phyloP scores from a whole-genome alignment of 2,113 vertebrate genomes.

The Amia ocellicauda region DNA sequence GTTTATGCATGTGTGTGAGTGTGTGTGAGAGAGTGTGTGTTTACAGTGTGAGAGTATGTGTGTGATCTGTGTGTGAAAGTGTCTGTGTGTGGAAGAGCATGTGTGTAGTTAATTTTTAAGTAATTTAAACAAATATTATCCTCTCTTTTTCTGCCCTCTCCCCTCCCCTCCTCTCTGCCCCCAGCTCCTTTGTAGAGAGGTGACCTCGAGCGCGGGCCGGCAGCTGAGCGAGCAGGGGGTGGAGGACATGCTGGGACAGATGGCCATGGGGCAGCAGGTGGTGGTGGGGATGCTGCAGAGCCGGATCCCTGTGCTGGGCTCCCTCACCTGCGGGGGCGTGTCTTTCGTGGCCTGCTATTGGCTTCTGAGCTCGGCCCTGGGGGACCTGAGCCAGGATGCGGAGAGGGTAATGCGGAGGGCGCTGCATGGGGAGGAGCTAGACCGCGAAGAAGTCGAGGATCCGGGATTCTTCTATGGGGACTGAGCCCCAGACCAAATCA shows the following conservation, averaged over 20 bases:
- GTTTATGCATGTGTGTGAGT: neutral
- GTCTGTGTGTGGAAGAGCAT: too few species aligned
- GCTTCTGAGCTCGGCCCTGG: conserved; percentile 26
- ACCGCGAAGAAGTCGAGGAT: too few species aligned
- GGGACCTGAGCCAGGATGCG: conserved; percentile 32
- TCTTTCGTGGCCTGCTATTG: conserved; percentile 28
- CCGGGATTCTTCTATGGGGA: too few species aligned
- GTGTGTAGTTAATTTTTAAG: neutral
- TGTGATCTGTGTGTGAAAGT: neutral
- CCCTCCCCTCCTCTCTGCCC: neutral
- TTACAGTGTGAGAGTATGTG: neutral
- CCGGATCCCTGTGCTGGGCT: conserved; percentile 28
- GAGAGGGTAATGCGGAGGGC: too few species aligned
- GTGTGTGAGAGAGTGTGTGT: neutral
- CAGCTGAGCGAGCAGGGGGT: conserved; percentile 16
- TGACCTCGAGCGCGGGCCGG: conserved; percentile 25
- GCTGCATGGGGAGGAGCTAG: too few species aligned
- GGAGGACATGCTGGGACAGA: conserved; percentile 18
- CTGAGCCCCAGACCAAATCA: too few species aligned
- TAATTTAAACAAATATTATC: too few species aligned
- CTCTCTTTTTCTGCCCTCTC: neutral
- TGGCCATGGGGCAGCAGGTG: conserved; percentile 9
- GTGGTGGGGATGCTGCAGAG: conserved; percentile 20
- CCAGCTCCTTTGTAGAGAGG: conserved; percentile 25
- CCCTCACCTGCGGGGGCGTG: conserved; percentile 23